Conservation (phyloP, 2,113 vertebrate species). For the Ammodytes dubius region DNA sequence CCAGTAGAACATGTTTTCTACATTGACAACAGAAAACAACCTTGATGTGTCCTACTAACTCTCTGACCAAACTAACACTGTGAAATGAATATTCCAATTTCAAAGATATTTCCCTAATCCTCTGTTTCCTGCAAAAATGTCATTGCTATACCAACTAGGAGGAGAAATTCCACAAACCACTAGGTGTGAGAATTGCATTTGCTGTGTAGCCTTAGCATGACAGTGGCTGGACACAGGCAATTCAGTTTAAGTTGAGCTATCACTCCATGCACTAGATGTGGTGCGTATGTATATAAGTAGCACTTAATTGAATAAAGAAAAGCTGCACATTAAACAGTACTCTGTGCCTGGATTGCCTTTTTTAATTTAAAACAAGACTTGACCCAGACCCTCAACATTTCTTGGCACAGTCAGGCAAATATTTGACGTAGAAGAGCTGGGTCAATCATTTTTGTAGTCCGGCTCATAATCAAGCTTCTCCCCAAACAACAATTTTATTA, state of each 20-base stretch:
- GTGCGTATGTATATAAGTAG: constrained; percentile 51
- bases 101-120: neutral
- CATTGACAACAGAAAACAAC: neutral
- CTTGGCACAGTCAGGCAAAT: constrained; percentile 26
- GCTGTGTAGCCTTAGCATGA: too few species aligned
- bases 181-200: neutral
- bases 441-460: neutral
- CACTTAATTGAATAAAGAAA: constrained; percentile 66
- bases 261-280: constrained; percentile 31
- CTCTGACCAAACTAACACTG: neutral
- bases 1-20: too few species aligned
- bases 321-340: constrained; percentile 54
- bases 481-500: neutral
- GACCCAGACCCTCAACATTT: constrained; percentile 10
- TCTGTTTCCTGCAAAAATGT: constrained; percentile 1
- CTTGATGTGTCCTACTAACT: neutral
- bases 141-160: constrained; percentile 6
- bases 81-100: neutral
- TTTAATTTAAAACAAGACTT: constrained; percentile 50
- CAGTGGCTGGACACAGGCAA: neutral
- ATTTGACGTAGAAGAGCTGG: constrained; percentile 19
- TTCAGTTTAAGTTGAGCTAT: constrained; percentile 7
- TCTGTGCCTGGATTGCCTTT: constrained; percentile 34
- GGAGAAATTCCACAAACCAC: constrained; percentile 17
- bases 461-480: constrained; percentile 3